Base-by-base conservation (phyloP, 2,113 vertebrate species). In the Calypte anna region DNA sequence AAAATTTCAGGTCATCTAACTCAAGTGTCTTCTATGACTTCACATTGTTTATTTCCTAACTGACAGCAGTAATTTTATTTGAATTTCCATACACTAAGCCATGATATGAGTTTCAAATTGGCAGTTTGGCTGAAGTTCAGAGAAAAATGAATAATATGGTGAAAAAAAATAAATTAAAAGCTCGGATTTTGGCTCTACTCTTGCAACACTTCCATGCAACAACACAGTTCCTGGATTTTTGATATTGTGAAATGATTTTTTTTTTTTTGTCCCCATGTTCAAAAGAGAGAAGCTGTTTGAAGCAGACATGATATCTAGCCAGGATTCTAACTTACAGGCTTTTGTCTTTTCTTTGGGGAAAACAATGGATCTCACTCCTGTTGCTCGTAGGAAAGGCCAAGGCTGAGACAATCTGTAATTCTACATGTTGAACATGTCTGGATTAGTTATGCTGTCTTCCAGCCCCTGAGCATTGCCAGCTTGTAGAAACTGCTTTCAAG, bases 391-490 rank as follows among this genome's bases (percentile, higher is more conserved):
- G 48, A 67, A 95, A 67, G 70, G 63, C 80, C 31, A 82, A 63
- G 58, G 31, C 62, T 85, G 46, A 80, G 48, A 83, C 55, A 82
- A 59, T 79, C 80, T 78, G 44, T 57, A 90, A 87, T 78, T 91
- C 91, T 58, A 67, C 63, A 38, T 68, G 82, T 48, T 93, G 89
- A 94, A 90, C 85, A 14, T 91, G 91, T 91, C 89, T 96, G 83
- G 70, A 94, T 96, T 74, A 86, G 82, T 92, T 95, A 38, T 54
- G 28, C 68, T 83, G 66, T 78, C 46, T 89, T 76, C 73, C 83
- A 81, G 50, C 68, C n/a, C 43, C 68, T 46, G n/a, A 62, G 31
- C 33, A 46, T 9, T 86, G 70, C 81, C 94, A 91, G 76, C 72
- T 87, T 73, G 31, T 33, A 81, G 80, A 80, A 92, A 69, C 31